Percentiles rank a stretch among this genome's conserved stretches.
These are phyloP conservation scores for Montipora sp. DNA, from an alignment of 64 coral and sea anemone genomes.

Conservation along the genomic window DNA sequence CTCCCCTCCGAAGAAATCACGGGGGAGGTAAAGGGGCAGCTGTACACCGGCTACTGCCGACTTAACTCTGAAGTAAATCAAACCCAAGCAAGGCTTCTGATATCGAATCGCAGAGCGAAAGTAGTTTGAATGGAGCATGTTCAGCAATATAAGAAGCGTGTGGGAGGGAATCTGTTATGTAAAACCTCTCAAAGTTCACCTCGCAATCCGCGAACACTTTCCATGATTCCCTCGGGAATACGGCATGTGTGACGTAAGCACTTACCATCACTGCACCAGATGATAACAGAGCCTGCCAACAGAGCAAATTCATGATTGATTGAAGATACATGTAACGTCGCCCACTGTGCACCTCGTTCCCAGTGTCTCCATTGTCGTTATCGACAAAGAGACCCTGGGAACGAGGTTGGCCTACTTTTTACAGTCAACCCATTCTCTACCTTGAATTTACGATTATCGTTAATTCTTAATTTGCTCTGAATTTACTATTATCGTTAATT, in stretches of 20 bases:
- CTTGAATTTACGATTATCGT: too few species aligned
- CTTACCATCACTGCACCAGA: constrained; percentile 86
- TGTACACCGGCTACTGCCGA: too few species aligned
- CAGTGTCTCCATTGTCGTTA: too few species aligned
- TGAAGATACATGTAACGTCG: too few species aligned
- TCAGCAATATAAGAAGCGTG: constrained; percentile 75
- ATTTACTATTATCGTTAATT: too few species aligned
- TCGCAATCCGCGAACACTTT: constrained; percentile 93
- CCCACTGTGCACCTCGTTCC: too few species aligned
- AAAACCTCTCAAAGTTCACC: constrained; percentile 90
- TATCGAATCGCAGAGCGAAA: constrained; percentile 78
- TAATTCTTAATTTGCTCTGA: too few species aligned
- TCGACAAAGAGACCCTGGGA: too few species aligned
- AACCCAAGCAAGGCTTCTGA: constrained; percentile 85
- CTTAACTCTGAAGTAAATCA: constrained; percentile 83
- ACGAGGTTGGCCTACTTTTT: too few species aligned
- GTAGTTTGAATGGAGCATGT: constrained; percentile 77
- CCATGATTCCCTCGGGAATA: constrained; percentile 94
- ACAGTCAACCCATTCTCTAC: too few species aligned
- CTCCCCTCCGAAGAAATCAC: too few species aligned
- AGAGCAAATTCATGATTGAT: background rate
- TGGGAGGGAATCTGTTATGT: constrained; percentile 96
- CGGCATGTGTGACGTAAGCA: constrained; percentile 92
- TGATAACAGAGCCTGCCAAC: constrained; percentile 63
- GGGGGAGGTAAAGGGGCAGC: too few species aligned